A percentile compares a stretch with the other conserved stretches of the same genome.
Conservation (phyloP, 2,888 invertebrate genomes). For the Incurvaria masculella region DNA sequence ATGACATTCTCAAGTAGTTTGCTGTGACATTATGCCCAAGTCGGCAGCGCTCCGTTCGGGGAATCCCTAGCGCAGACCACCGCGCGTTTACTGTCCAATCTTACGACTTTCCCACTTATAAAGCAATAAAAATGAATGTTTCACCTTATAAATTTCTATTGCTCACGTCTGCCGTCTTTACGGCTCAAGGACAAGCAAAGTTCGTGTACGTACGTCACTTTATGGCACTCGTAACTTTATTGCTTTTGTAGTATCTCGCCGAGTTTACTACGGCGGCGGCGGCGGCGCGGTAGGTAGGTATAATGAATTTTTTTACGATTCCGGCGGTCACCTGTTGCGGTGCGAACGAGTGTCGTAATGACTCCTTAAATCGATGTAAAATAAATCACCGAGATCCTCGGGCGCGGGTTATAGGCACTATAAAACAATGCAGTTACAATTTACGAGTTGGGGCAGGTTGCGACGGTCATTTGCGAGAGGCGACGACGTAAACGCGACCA, state of each 20-base stretch:
- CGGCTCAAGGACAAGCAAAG: not conserved
- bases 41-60: not conserved
- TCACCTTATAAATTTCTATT: not conserved
- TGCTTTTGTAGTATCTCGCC: not conserved
- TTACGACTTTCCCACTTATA: not conserved
- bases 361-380: not conserved
- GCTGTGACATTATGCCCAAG: too few species aligned
- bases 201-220: not conserved
- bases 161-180: not conserved
- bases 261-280: not conserved
- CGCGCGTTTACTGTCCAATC: not conserved
- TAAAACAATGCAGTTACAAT: not conserved
- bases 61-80: not conserved
- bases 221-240: not conserved
- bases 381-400: not conserved
- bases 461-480: too few species aligned
- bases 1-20: too few species aligned
- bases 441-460: not conserved
- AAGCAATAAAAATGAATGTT: not conserved
- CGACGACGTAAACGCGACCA: too few species aligned
- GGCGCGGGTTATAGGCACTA: not conserved
- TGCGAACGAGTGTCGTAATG: not conserved
- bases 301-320: not conserved
- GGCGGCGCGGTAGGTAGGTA: not conserved
- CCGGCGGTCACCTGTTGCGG: not conserved